Evolutionary conservation across 1,140 invertebrate species (phyloP).

Genomic region (Aphis craccivora): DNA sequence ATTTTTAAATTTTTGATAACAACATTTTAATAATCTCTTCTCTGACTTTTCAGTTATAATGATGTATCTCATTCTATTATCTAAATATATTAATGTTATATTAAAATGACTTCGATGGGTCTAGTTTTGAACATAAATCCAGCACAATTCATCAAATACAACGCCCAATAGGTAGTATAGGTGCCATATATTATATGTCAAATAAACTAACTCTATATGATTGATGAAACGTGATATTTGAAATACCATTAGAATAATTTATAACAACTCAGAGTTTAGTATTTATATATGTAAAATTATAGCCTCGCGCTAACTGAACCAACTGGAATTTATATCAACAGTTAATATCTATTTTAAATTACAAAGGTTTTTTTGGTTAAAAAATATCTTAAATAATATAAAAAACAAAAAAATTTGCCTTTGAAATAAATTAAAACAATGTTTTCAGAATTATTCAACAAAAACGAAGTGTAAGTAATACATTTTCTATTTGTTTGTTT

Average conservation of each 20-base stretch:
- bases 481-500: not conserved
- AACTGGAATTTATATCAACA: not conserved
- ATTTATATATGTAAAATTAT: conserved; percentile 16
- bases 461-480: not conserved
- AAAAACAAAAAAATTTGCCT: not conserved
- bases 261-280: not conserved
- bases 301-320: not conserved
- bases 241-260: conserved; percentile 13
- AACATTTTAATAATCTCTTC: not conserved
- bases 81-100: not conserved
- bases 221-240: not conserved
- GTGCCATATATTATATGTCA: not conserved
- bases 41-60: not conserved
- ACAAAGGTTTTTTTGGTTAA: not conserved
- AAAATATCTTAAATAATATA: conserved; percentile 9
- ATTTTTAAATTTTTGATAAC: not conserved
- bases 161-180: not conserved
- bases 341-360: not conserved
- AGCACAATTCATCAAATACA: not conserved
- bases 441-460: not conserved
- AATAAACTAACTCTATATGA: conserved; percentile 13
- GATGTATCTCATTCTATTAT: not conserved
- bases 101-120: not conserved
- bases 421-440: not conserved
- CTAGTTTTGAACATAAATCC: not conserved